Evolutionary conservation across 2,888 invertebrate species (phyloP).

Genomic region (Lathronympha strigana): DNA sequence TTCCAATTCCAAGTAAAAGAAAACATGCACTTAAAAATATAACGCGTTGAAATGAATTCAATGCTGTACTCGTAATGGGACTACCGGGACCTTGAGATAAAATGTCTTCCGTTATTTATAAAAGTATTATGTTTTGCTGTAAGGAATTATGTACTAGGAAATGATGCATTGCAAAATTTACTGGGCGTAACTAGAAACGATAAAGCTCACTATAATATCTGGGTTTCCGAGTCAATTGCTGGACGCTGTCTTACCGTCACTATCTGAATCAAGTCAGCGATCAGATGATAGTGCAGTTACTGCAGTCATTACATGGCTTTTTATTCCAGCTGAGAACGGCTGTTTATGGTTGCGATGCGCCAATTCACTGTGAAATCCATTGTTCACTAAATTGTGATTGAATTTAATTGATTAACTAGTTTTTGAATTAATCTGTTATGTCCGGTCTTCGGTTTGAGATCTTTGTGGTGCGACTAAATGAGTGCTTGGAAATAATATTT

Average conservation of each 20-base stretch:
- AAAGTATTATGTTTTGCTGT: not conserved
- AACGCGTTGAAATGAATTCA: not conserved
- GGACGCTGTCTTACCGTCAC: constrained; percentile 24
- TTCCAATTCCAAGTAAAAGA: not conserved
- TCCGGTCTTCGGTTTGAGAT: too few species aligned
- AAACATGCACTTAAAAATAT: not conserved
- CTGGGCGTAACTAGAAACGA: constrained; percentile 14
- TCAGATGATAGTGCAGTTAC: constrained; percentile 9
- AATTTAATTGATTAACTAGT: too few species aligned
- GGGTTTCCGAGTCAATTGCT: constrained; percentile 28
- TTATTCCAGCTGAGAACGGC: not conserved
- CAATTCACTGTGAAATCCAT: not conserved
- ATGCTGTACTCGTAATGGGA: not conserved
- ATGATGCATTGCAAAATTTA: not conserved
- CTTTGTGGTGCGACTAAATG: too few species aligned
- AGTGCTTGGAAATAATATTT: too few species aligned
- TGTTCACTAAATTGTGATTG: not conserved
- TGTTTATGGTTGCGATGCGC: not conserved
- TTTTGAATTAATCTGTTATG: too few species aligned
- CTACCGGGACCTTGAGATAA: not conserved
- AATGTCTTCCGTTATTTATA: not conserved
- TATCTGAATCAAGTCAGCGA: constrained; percentile 25
- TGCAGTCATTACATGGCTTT: not conserved
- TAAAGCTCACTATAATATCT: constrained; percentile 7
- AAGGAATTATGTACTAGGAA: not conserved